phyloP scores from a whole-genome alignment of 2,888 invertebrate species.

The Sminthurinus aureus region DNA sequence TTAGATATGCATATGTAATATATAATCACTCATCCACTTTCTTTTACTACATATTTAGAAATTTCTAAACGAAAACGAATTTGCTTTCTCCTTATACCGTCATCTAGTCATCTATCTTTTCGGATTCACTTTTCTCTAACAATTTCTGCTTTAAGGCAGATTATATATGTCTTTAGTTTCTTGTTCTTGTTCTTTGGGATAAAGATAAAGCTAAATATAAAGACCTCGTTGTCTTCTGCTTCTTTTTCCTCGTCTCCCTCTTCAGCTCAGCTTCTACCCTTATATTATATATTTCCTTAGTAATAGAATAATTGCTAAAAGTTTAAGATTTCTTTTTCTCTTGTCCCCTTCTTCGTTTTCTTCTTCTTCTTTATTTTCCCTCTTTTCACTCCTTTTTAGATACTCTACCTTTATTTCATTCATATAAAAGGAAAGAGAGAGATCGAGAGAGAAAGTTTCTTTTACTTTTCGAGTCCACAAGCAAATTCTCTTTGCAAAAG shows the following conservation, averaged over 20 bases:
- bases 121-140: not conserved
- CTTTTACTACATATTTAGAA: too few species aligned
- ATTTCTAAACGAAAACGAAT: not conserved
- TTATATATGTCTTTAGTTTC: not conserved
- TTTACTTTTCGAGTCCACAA: not conserved
- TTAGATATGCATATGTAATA: too few species aligned
- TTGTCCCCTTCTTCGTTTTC: not conserved
- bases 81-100: not conserved
- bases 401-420: not conserved
- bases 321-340: conserved; percentile 10
- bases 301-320: conserved; percentile 13
- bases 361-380: not conserved
- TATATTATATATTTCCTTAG: not conserved
- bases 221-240: not conserved
- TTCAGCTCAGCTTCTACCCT: not conserved
- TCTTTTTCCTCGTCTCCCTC: conserved; percentile 5
- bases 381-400: not conserved
- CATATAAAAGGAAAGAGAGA: not conserved
- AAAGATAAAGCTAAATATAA: not conserved
- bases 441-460: not conserved
- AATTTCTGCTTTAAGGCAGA: not conserved
- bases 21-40: too few species aligned
- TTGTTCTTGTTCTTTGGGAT: not conserved
- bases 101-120: not conserved
- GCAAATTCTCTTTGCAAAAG: not conserved